phyloP scores from a whole-genome alignment of 2,113 vertebrate genomes.

The Pelobates fuscus region DNA sequence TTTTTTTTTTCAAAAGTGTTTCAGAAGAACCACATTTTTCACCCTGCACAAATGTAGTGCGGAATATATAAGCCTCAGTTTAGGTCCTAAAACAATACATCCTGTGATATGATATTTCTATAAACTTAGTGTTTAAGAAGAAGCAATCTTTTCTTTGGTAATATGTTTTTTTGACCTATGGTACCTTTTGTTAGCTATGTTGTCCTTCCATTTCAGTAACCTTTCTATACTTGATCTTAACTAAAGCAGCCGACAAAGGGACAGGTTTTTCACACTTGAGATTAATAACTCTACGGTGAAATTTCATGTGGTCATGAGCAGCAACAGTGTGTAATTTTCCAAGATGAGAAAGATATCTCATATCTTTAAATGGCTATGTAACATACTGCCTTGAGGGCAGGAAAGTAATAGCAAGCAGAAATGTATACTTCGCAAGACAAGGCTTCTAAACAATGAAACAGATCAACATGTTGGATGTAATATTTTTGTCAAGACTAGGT shows the following conservation, averaged over 20 bases:
- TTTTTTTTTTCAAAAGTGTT: too few species aligned
- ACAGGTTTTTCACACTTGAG: constrained; percentile 19
- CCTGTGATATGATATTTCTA: too few species aligned
- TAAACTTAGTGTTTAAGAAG: too few species aligned
- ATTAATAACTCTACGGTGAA: constrained; percentile 34
- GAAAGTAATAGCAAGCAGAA: not conserved
- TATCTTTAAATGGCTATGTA: constrained; percentile 27
- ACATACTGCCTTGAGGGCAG: constrained; percentile 27
- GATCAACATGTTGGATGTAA: too few species aligned
- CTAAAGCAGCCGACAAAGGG: constrained; percentile 30
- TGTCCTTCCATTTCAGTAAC: constrained; percentile 37
- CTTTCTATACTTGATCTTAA: constrained; percentile 36
- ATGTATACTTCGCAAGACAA: constrained; percentile 6
- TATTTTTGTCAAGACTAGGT: too few species aligned
- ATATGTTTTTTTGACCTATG: too few species aligned
- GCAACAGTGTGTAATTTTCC: constrained; percentile 38
- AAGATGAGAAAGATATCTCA: constrained; percentile 35
- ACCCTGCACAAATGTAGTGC: too few species aligned
- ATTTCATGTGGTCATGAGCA: constrained; percentile 20
- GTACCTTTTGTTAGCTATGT: too few species aligned
- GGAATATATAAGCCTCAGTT: too few species aligned
- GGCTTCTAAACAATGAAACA: constrained; percentile 15
- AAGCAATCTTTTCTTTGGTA: too few species aligned
- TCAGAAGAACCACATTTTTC: too few species aligned
- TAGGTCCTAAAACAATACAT: too few species aligned